Conservation (phyloP, 2,797 vertebrate genomes). For the Tokudaia muenninki region DNA sequence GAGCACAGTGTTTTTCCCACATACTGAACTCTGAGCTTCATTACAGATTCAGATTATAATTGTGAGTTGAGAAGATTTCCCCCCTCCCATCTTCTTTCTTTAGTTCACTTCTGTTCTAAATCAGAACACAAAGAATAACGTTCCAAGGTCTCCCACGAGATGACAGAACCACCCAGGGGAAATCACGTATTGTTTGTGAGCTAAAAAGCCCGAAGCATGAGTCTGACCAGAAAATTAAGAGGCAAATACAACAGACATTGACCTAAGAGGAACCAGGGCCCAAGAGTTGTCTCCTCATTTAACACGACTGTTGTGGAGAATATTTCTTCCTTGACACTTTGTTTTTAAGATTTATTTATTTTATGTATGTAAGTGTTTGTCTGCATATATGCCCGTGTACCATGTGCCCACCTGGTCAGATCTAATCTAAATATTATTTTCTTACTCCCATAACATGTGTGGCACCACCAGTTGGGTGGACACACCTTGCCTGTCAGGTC, state of each 20-base stretch:
- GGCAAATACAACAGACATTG: neutral
- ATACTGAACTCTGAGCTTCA: constrained; percentile 45
- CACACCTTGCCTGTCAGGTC: neutral
- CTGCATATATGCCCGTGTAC: neutral
- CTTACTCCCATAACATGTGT: neutral
- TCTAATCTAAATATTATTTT: neutral
- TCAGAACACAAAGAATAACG: constrained; percentile 73
- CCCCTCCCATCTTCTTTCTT: constrained; percentile 62
- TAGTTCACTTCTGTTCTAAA: constrained; percentile 78
- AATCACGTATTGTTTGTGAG: constrained; percentile 68
- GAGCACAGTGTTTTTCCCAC: constrained; percentile 62
- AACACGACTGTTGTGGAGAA: neutral
- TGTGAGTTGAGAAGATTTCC: constrained; percentile 42
- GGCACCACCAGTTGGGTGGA: neutral
- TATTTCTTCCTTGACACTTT: neutral
- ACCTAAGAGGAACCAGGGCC: constrained; percentile 27
- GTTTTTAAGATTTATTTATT: neutral
- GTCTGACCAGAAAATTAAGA: constrained; percentile 1
- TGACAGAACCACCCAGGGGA: constrained; percentile 71
- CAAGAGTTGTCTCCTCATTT: neutral
- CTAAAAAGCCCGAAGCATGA: constrained; percentile 66
- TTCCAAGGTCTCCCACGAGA: constrained; percentile 69
- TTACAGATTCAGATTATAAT: constrained; percentile 58
- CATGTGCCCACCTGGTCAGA: neutral
- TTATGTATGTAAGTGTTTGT: neutral